phyloP scores from a whole-genome alignment of 2,888 invertebrate genomes.

The Synergus laeviventris region DNA sequence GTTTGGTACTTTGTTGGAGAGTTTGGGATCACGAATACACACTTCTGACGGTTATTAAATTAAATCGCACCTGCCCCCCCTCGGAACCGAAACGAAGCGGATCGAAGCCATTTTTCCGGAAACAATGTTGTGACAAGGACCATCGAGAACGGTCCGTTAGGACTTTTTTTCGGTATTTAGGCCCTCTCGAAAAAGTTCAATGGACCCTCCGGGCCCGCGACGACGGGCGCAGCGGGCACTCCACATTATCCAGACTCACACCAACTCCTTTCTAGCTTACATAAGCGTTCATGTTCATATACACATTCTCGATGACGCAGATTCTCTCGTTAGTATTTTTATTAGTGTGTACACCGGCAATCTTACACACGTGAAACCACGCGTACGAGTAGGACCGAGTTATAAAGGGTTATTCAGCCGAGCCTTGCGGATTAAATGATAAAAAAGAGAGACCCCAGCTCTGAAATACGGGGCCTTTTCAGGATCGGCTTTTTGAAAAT shows the following conservation, averaged over 20 bases:
- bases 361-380: conserved; percentile 28
- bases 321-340: conserved; percentile 5
- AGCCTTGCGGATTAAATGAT: conserved; percentile 74
- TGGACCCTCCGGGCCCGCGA: conserved; percentile 59
- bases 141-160: conserved; percentile 61
- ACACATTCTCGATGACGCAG: conserved; percentile 31
- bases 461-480: conserved; percentile 73
- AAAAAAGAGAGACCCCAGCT: conserved; percentile 66
- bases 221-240: conserved; percentile 59
- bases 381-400: conserved; percentile 47
- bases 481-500: conserved; percentile 74
- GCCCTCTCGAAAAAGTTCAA: conserved; percentile 65
- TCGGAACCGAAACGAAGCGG: conserved; percentile 38
- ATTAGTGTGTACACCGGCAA: background rate
- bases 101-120: conserved; percentile 68
- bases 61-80: conserved; percentile 60
- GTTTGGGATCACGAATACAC: conserved; percentile 45
- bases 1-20: conserved; percentile 12
- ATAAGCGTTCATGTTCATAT: conserved; percentile 6
- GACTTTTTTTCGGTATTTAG: conserved; percentile 61
- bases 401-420: conserved; percentile 70
- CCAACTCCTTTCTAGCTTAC: conserved; percentile 24
- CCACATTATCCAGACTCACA: conserved; percentile 51
- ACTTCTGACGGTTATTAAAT: conserved; percentile 57
- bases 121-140: conserved; percentile 73